A percentile compares a stretch with the other conserved stretches of the same genome.
phyloP scores from a whole-genome alignment of 2,797 vertebrate species.

The Squalus acanthias region DNA sequence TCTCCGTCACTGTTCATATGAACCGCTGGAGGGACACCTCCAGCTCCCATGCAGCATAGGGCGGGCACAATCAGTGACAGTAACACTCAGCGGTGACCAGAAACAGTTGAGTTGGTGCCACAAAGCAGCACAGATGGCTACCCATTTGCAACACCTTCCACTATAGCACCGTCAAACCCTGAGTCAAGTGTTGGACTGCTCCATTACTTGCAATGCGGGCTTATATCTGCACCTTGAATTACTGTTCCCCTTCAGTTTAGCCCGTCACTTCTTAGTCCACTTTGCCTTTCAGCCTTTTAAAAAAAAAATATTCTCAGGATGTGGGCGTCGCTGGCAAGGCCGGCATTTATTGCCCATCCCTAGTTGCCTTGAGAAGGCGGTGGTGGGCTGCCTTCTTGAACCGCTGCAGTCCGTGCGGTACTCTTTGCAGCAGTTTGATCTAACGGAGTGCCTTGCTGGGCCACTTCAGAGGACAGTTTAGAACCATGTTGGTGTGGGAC shows the following conservation, averaged over 20 bases:
- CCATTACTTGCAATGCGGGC: neutral
- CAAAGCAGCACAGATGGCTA: neutral
- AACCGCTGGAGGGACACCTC: neutral
- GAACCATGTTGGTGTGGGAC: neutral
- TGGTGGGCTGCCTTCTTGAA: neutral
- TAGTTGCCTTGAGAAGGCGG: neutral
- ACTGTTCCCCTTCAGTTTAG: neutral
- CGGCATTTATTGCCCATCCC: neutral
- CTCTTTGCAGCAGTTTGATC: neutral
- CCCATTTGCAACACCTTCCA: neutral
- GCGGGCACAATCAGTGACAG: neutral
- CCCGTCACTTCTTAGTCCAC: neutral
- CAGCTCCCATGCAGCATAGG: neutral
- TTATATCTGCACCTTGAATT: neutral
- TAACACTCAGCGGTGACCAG: neutral
- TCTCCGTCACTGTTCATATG: neutral
- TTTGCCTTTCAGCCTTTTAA: neutral
- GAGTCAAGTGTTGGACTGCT: neutral
- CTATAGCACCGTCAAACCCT: no score
- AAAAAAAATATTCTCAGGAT: neutral
- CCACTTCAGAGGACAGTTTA: neutral
- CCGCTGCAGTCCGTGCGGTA: neutral
- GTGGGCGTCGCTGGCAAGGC: neutral
- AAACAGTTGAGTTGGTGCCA: neutral
- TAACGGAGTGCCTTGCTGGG: neutral